A percentile compares a stretch with the other conserved stretches of the same genome.
Evolutionary conservation across 2,797 vertebrate species (phyloP).

Genomic region (Amphiprion clarkii): DNA sequence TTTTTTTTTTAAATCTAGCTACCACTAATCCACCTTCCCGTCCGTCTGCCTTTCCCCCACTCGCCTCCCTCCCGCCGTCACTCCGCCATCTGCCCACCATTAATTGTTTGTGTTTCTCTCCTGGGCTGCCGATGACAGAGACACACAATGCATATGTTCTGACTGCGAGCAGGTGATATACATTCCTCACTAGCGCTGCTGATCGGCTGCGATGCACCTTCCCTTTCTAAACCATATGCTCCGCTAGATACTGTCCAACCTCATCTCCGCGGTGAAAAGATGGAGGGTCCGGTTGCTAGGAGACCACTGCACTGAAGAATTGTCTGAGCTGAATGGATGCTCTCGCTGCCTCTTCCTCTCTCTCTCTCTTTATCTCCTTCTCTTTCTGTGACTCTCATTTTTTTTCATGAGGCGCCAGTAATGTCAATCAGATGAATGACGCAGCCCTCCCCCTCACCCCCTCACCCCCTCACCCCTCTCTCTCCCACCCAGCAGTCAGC

Average conservation of each 20-base stretch:
- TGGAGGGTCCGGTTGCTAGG: constrained; percentile 85
- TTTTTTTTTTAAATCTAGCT: constrained; percentile 58
- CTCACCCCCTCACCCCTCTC: background rate
- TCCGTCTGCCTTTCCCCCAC: constrained; percentile 61
- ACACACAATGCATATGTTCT: constrained; percentile 73
- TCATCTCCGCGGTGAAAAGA: constrained; percentile 66
- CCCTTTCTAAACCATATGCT: constrained; percentile 75
- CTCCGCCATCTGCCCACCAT: constrained; percentile 82
- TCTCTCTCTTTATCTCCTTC: background rate
- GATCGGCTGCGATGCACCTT: constrained; percentile 60
- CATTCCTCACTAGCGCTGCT: constrained; percentile 51
- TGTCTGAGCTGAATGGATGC: constrained; percentile 87
- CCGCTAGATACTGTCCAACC: constrained; percentile 71
- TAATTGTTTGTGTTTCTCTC: constrained; percentile 79
- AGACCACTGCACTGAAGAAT: constrained; percentile 87
- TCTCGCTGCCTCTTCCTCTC: constrained; percentile 24
- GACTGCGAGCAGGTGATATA: constrained; percentile 79
- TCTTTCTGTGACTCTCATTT: constrained; percentile 10
- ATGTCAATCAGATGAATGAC: constrained; percentile 76
- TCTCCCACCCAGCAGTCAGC: constrained; percentile 48
- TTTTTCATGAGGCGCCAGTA: constrained; percentile 42
- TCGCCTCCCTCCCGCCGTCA: constrained; percentile 48
- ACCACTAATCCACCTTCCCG: constrained; percentile 71
- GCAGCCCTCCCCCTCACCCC: constrained; percentile 3
- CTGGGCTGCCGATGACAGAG: constrained; percentile 69